Conservation (phyloP, 2,113 vertebrate genomes). For the Erythrocebus patas region DNA sequence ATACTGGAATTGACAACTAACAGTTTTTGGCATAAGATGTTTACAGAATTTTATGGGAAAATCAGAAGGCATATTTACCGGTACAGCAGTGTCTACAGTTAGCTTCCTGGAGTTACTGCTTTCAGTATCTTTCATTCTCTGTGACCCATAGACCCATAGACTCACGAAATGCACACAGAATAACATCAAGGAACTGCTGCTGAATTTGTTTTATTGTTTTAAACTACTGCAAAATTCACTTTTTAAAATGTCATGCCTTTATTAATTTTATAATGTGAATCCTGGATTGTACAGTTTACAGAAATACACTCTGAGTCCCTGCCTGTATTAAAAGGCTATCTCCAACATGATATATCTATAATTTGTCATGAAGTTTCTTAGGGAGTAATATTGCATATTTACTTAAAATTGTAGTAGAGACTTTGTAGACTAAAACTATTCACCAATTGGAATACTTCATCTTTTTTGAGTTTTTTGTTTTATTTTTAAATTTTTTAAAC, state of each 20-base stretch:
- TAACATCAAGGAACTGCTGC: neutral
- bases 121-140: neutral
- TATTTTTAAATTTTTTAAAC: neutral
- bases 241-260: neutral
- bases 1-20: neutral
- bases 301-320: neutral
- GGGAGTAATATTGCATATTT: neutral
- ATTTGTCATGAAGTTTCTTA: neutral
- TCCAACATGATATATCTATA: neutral
- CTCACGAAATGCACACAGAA: neutral
- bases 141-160: neutral
- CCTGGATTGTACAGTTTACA: neutral
- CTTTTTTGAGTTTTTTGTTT: neutral
- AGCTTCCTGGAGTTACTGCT: neutral
- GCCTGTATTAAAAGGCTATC: neutral
- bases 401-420: neutral
- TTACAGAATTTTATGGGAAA: neutral
- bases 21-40: neutral
- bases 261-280: constrained; percentile 1
- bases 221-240: neutral
- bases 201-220: constrained; percentile 9
- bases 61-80: neutral
- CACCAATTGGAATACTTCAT: neutral
- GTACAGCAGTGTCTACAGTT: neutral
- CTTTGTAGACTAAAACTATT: neutral